These are phyloP conservation scores for Porites lobata DNA, from an alignment of 92 coral and sea anemone genomes.

Conservation along the genomic window DNA sequence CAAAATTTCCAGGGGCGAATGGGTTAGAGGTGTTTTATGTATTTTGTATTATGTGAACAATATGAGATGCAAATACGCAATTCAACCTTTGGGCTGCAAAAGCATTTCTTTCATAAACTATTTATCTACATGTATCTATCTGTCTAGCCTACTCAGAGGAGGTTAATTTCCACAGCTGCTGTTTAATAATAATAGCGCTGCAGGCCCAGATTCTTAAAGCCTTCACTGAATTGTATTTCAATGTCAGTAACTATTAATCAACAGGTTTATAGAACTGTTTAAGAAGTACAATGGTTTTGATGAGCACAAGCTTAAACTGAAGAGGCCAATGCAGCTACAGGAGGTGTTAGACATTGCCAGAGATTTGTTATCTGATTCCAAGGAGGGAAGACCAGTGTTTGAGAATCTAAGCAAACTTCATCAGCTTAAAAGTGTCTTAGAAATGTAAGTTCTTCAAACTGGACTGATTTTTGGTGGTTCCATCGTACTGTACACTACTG, in stretches of 20 bases:
- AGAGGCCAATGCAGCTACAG: constrained; percentile 93
- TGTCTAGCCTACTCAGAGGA: too few species aligned
- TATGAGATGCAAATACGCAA: too few species aligned
- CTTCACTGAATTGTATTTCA: not conserved
- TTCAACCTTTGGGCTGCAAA: too few species aligned
- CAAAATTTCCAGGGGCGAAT: too few species aligned
- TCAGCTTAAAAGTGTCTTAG: constrained; percentile 94
- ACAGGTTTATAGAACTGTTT: constrained; percentile 91
- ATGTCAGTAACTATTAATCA: not conserved
- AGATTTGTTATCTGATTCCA: constrained; percentile 73
- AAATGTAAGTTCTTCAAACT: constrained; percentile 78
- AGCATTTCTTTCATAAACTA: too few species aligned
- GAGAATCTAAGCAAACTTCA: constrained; percentile 87
- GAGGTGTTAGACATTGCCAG: constrained; percentile 94
- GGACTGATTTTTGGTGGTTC: too few species aligned
- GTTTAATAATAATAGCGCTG: not conserved
- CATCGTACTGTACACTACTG: too few species aligned
- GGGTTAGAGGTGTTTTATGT: too few species aligned
- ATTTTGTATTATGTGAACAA: too few species aligned
- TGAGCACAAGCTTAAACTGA: constrained; percentile 90
- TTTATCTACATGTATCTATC: too few species aligned
- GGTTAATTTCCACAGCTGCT: not conserved
- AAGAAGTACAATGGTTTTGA: constrained; percentile 79
- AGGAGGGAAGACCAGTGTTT: constrained; percentile 69
- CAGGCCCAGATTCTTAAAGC: not conserved